Base-by-base conservation (phyloP, 2,797 vertebrate species). In the Falco columbarius region DNA sequence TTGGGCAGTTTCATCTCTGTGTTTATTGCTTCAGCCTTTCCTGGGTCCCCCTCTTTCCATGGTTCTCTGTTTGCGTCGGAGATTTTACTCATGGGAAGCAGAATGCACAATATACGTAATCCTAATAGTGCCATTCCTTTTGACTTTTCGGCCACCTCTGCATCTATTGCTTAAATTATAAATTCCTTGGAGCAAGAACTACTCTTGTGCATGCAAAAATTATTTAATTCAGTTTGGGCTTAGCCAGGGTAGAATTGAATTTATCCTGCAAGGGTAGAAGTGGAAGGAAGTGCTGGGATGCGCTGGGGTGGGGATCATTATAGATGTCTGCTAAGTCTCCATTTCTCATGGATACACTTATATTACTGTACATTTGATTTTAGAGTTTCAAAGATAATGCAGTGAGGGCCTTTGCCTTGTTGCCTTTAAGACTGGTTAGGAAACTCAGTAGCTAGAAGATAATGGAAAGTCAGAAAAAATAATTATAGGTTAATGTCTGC, bases 401-500 rank as follows among this genome's bases (percentile, higher is more conserved):
- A 71, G 44, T 2, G 14, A 85, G 51, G 74, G 65, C 61, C 52
- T 29, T 42, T 80, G 76, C 29, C 52, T 90, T 23, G 56, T 55
- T 87, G 72, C 90, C 70, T 90, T n/a, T 38, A 90, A 95, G 58
- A 79, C 62, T 85, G 84, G 59, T 62, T 87, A 19, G 61, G 59
- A 95, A 88, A 65, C 38, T 94, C 36, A 17, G 59, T 49, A 84
- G 86, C 66, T 86, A 21, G 59, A 90, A 93, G 81, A 70, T 95
- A 95, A 90, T 95, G 73, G 87, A 40, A 85, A 92, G 14, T 67
- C 38, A 76, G 71, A 58, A 90, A 86, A 89, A 63, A 38, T 40
- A 96, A 97, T 90, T 89, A 65, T 40, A 51, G 93, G 86, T 93
- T 97, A 95, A 86, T 82, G 49, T 67, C 67, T 97, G 88, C 92